Evolutionary conservation across 2,113 vertebrate genomes (phyloP), one percentile per base, ranked within the genome.

Genomic region (Hippopotamus amphibius): DNA sequence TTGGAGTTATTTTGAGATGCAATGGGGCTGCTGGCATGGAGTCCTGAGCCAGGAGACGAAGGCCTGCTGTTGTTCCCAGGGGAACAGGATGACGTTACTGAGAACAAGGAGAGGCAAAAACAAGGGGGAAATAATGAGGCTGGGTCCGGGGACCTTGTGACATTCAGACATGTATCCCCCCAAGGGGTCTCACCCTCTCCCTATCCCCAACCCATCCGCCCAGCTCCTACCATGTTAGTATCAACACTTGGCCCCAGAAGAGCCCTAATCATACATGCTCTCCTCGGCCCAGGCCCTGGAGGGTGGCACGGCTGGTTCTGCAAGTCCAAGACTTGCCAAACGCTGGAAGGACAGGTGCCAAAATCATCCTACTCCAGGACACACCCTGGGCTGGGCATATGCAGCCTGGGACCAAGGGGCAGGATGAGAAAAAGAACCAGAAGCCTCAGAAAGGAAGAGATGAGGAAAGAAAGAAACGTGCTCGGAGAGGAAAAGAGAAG

Each of bases 21-120:
- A 92, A 97, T 97, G 14, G 98, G 98, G 97, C 98, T 99, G 97
- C 97, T 98, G 98, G 98, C 88, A 30, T 98, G 99, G 94, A 99
- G 98, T 22, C 98, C 98, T 9, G 98, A 97, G 96, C 98, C 97
- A 19, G 99, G 99, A 68, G 99, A 99, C 0, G 99, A 99, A 88
- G 99, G 98, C 86, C 98, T 98, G 98, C 99, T 99, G 98, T 98
- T 98, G 79, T 98, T 98, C 95, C 98, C 99, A 69, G 99, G 98
- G 93, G 99, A 99, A 98, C 99, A 99, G 53, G 99, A 99, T 76
- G 99, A 99, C 83, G 99, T 99, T 92, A 99, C 99, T 99, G 97
- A 1, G 2, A 37, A 69, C 55, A 12, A 95, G 72, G 92, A 98
- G 92, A 98, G 84, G 97, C 96, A 94, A 92, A 83, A 65, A 81